Base-by-base conservation (phyloP, 1,140 invertebrate genomes). In the Lucilia cuprina region DNA sequence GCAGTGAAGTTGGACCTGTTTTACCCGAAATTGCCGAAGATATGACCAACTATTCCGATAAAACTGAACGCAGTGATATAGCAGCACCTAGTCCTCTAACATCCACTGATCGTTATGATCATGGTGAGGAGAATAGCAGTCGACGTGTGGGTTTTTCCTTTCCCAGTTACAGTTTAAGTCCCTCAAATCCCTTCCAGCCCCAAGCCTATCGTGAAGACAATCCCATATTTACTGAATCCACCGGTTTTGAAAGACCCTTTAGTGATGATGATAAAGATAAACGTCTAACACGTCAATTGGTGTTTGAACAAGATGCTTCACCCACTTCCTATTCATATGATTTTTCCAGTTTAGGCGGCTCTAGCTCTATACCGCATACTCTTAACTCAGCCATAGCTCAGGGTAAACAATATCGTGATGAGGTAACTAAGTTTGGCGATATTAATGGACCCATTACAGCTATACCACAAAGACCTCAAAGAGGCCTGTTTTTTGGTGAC, bases 381-480 rank as follows among this genome's bases (percentile, higher is more conserved):
- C 80, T 90, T 0, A 88, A 86, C 21, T 49, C 86, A 3, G 87
- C 87, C 8, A 83, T 86, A 2, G 87, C 86, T 5, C 84, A 84
- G 0, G 88, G 86, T 10, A 89, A 91, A 82, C 60, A 87, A 10
- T 91, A 88, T 82, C 88, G 89, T 35, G 90, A 91, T 34, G 90
- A 91, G 70, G 90, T 91, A 1, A 91, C 90, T 50, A 91, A 91
- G 83, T 91, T 91, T 47, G 90, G 90, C 0, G 90, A 91, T 17
- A 87, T 90, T 35, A 91, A 91, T 82, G 90, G 90, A 60, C 90
- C 90, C 0, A 89, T 91, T 14, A 91, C 90, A 7, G 89, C 89
- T 0, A 9, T 91, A 55, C 89, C 88, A 0, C 88, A 90, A 19
- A 86, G 88, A 7, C 86, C 87, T 0, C 87, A 88, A 41, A 85